phyloP scores from a whole-genome alignment of 2,113 vertebrate species.

The Charina bottae region DNA sequence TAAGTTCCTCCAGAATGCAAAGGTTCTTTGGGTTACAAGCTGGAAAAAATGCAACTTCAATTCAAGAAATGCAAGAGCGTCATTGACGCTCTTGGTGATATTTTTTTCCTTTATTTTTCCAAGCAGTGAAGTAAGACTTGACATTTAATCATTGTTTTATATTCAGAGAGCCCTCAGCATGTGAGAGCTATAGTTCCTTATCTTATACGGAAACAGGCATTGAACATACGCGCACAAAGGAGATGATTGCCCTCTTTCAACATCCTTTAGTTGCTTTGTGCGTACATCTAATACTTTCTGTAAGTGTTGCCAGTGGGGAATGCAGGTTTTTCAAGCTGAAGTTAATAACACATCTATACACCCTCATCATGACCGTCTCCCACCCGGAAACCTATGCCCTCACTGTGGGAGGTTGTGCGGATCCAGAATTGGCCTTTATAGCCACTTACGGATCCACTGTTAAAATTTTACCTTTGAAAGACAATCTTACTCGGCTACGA shows the following conservation, averaged over 20 bases:
- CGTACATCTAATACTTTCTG: not conserved
- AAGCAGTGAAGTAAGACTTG: not conserved
- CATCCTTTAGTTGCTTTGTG: not conserved
- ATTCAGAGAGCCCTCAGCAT: not conserved
- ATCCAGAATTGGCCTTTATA: too few species aligned
- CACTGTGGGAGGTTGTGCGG: too few species aligned
- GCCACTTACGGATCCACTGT: too few species aligned
- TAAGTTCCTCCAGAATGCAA: too few species aligned
- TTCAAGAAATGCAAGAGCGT: too few species aligned
- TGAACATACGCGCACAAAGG: not conserved
- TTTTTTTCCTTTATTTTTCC: not conserved
- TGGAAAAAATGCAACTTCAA: too few species aligned
- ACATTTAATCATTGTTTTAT: not conserved
- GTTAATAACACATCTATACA: not conserved
- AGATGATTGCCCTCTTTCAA: not conserved
- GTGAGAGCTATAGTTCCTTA: not conserved
- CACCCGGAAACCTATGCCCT: too few species aligned
- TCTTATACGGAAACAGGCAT: not conserved
- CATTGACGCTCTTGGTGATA: not conserved
- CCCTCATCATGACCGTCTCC: too few species aligned
- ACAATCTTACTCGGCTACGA: too few species aligned
- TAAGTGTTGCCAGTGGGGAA: not conserved
- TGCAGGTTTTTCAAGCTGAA: constrained; percentile 9
- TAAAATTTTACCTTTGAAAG: too few species aligned
- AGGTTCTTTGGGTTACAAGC: too few species aligned